phyloP scores from a whole-genome alignment of 2,888 invertebrate species.

The Volucella zonaria region DNA sequence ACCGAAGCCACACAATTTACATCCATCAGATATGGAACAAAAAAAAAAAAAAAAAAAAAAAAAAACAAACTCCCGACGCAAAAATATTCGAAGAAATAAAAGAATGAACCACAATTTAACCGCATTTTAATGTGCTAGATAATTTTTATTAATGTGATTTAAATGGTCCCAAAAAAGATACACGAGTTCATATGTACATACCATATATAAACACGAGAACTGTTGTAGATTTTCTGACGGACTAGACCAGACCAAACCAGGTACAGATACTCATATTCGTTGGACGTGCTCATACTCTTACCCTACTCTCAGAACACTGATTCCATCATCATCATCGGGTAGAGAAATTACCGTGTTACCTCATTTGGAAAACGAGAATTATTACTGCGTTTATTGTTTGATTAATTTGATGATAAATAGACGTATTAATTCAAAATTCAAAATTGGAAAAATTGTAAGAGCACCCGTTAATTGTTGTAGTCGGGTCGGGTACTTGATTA shows the following conservation, averaged over 20 bases:
- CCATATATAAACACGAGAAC: too few relatives aligned
- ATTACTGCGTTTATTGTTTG: conserved; percentile 72
- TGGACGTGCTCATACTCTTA: too few relatives aligned
- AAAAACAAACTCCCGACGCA: conserved; percentile 22
- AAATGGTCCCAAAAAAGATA: conserved; percentile 63
- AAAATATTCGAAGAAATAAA: conserved; percentile 20
- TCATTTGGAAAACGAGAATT: conserved; percentile 74
- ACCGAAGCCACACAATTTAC: conserved; percentile 45
- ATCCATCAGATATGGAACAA: neutral
- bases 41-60: conserved; percentile 27
- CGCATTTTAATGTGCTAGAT: conserved; percentile 73
- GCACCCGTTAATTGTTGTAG: neutral
- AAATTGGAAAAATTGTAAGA: conserved; percentile 35
- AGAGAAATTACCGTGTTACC: conserved; percentile 71
- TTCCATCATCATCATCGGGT: conserved; percentile 2
- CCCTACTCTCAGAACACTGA: neutral
- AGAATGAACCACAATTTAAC: conserved; percentile 63
- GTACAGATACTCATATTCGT: neutral
- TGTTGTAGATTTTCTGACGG: too few relatives aligned
- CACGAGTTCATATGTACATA: neutral
- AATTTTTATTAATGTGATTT: conserved; percentile 73
- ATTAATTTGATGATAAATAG: conserved; percentile 74
- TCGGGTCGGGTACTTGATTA: conserved; percentile 45
- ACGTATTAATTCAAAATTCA: conserved; percentile 64
- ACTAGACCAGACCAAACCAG: neutral